phyloP scores from a whole-genome alignment of 2,888 invertebrate genomes.

The Laothoe populi region DNA sequence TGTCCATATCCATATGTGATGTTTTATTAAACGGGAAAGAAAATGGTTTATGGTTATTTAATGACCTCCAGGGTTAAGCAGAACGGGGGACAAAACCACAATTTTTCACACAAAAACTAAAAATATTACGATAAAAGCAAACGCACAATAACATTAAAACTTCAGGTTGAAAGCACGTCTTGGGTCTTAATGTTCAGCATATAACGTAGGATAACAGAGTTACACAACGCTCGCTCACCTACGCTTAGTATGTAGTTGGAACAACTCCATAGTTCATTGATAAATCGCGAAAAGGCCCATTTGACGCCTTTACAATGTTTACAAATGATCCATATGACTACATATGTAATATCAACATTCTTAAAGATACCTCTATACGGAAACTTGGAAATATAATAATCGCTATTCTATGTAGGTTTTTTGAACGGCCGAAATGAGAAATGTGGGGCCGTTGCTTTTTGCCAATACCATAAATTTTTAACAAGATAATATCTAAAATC shows the following conservation, averaged over 20 bases:
- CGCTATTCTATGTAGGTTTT: background rate
- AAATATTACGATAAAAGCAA: too few species aligned
- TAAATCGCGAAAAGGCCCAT: background rate
- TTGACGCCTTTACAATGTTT: constrained; percentile 3
- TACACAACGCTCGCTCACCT: background rate
- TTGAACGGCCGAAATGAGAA: background rate
- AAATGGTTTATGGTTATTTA: too few species aligned
- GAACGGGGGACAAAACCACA: too few species aligned
- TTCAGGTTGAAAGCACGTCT: too few species aligned
- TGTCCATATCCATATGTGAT: too few species aligned
- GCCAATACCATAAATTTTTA: background rate
- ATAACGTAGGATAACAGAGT: too few species aligned
- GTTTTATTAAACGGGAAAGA: too few species aligned
- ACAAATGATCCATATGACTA: constrained; percentile 12
- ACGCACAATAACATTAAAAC: too few species aligned
- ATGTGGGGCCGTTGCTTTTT: constrained; percentile 9
- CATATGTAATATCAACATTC: constrained; percentile 1
- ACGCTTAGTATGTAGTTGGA: background rate
- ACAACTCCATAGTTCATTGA: constrained; percentile 1
- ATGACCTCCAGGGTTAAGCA: too few species aligned
- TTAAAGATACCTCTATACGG: background rate
- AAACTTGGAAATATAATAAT: background rate
- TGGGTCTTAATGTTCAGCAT: too few species aligned
- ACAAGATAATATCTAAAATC: too few species aligned
- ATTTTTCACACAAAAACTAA: too few species aligned